Evolutionary conservation across 92 coral and sea anemone genomes (phyloP), one percentile per base, ranked within the genome.

Genomic region (Palythoa grandis): DNA sequence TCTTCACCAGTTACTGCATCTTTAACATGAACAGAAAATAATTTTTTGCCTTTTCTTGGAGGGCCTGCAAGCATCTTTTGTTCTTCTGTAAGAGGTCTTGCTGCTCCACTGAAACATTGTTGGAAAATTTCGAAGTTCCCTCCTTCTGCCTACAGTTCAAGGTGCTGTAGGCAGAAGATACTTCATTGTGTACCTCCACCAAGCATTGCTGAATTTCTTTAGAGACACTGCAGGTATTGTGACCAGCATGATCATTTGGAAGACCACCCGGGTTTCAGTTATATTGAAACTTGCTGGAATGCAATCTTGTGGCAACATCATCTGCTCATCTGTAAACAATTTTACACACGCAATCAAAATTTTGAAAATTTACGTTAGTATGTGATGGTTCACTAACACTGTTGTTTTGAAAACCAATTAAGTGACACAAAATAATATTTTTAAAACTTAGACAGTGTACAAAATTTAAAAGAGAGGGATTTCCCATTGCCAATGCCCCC

Each of bases 61-160:
- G 67, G 75, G 38, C 90, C 87, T 57, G 58, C 40, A 43, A 71
- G 4, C 82, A 58, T 82, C 25, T 14, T 12, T 61, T 52, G 53
- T 12, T 80, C 90, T 10, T 77, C 60, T 11, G 69, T 56, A 10
- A 73, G 83, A 52, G 48, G 61, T 43, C 57, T 83, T 24, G 82
- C 83, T 73, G 19, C 68, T 78, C 87, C 82, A 73, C 74, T 57
- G 53, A 47, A n/a, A 58, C 82, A 87, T 71, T 24, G 38, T 14
- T 40, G 90, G 90, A 39, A 87, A 82, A 25, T 70, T 67, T 14
- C 66, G 53, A 24, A 82, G 74, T 38, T 47, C 50, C 61, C 87
- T 87, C 66, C 53, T 63, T 15, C 52, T 29, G 57, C 37, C 10
- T 78, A 48, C 3, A 16, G 35, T n/a, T n/a, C 57, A 87, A 43